Evolutionary conservation across 2,888 invertebrate genomes (phyloP).

Genomic region (Meghimatium bilineatum): DNA sequence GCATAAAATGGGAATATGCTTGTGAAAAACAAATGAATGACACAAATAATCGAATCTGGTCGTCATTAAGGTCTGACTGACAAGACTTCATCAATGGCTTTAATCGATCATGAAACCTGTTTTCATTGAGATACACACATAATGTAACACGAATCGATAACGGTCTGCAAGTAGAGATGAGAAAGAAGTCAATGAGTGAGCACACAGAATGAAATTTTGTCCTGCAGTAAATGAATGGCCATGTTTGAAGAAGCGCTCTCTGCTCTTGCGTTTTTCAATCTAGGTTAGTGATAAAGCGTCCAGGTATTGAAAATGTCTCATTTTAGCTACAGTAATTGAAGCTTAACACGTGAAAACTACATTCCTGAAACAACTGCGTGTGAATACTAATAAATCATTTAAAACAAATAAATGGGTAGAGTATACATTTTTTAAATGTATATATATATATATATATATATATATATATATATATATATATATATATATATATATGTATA

Average conservation of each 20-base stretch:
- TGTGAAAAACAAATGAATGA: constrained; percentile 11
- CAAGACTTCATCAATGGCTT: constrained; percentile 26
- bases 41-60: constrained; percentile 5
- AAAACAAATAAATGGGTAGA: too few relatives aligned
- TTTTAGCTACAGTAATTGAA: too few relatives aligned
- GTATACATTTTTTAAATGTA: too few relatives aligned
- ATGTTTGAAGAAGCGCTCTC: neutral
- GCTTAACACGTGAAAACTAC: too few relatives aligned
- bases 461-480: too few relatives aligned
- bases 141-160: constrained; percentile 7
- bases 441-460: too few relatives aligned
- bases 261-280: neutral
- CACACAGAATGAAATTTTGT: constrained; percentile 1
- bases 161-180: neutral
- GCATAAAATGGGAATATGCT: neutral
- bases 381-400: too few relatives aligned
- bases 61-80: constrained; percentile 9
- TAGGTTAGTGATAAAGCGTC: too few relatives aligned
- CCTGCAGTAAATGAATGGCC: neutral
- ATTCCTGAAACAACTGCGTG: too few relatives aligned
- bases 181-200: neutral
- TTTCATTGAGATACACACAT: constrained; percentile 33
- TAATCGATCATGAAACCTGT: constrained; percentile 10
- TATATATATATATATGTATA: too few relatives aligned
- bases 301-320: too few relatives aligned